Evolutionary conservation across 2,113 vertebrate genomes (phyloP), one percentile per base, ranked within the genome.

Genomic region (Vanacampus margaritifer): DNA sequence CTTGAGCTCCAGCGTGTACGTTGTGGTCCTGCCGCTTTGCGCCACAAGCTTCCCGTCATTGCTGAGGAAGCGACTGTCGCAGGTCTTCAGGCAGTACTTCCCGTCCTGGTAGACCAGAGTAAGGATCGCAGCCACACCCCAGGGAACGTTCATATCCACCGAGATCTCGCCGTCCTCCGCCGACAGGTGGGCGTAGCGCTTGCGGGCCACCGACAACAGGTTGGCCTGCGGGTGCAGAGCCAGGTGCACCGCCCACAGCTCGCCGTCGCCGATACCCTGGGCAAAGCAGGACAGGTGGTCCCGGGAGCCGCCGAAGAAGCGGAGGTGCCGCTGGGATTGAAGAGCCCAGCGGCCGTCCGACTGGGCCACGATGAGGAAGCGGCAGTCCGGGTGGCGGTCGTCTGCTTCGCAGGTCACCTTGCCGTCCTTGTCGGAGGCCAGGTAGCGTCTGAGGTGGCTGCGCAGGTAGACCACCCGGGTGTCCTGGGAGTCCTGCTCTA

Each of bases 191-290:
- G 94, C 96, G 2, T 98, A 98, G 54, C 96, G 94, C 81, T 94
- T 92, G 68, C 96, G 94, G 85, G 95, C 95, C 66, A 97, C 92
- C 0, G 95, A 98, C 70, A 94, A 88, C 83, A 98, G 88, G 85
- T 96, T 97, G 65, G 95, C 95, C 86, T 98, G 96, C 0, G 96
- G 96, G 85, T 98, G 96, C 60, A 94, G 93, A 75, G 96, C 96
- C 89, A 98, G 87, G 88, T 98, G 96, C 59, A 96, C 90, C 0
- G 94, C 93, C 96, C 96, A 98, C 67, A 97, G 93, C 90, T 98
- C 96, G 0, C 89, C 86, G 3, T 95, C 92, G 0, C 94, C 92
- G 67, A 98, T 87, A 23, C 92, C 80, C 59, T 95, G 96, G 9
- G 97, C 94, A 32, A 98, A 98, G 90, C 97, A 98, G 79, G 95